Evolutionary conservation across 2,113 vertebrate species (phyloP), one percentile per base, ranked within the genome.

Genomic region (Caloenas nicobarica): DNA sequence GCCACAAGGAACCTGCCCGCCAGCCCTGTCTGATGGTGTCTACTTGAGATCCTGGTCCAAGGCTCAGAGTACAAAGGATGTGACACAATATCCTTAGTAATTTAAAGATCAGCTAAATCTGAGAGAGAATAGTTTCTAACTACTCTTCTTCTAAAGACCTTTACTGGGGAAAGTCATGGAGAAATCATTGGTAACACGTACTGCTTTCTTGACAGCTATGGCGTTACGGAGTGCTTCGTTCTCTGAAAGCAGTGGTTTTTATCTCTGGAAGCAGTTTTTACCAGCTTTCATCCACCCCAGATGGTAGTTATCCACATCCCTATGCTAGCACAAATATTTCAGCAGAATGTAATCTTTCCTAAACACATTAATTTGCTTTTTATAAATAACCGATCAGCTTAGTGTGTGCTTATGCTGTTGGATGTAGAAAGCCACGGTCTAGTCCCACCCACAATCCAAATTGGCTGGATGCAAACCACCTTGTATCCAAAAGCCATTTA

Each of bases 311-410:
- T 85, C 61, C 69, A 71, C 2, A 0, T 76, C 48, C 61, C 76
- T 64, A 26, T 18, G 15, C 77, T 81, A 91, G 44, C 28, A 78
- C 83, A 84, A 95, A 88, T 88, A 93, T 90, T 93, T 81, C 86
- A 54, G 82, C 65, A 81, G 80, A 92, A 89, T 46, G 53, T 89
- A 91, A 96, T 89, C 84, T 89, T 91, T 89, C 78, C 65, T 86
- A 84, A 97, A 92, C 84, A 92, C 91, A 89, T 94, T 95, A 88
- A 89, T 33, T 89, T 88, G 44, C 48, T 81, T 95, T 95, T 94
- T 86, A 91, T 51, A 92, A 92, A 93, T 84, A 91, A 91, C 42
- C 0, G 0, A 51, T 70, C 80, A 50, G 79, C n/a, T 82, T 76
- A 60, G 50, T 53, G 62, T 89, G 81, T 81, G 70, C 81, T 81